Conservation (phyloP, 2,797 vertebrate species). For the Holocentrus rufus region DNA sequence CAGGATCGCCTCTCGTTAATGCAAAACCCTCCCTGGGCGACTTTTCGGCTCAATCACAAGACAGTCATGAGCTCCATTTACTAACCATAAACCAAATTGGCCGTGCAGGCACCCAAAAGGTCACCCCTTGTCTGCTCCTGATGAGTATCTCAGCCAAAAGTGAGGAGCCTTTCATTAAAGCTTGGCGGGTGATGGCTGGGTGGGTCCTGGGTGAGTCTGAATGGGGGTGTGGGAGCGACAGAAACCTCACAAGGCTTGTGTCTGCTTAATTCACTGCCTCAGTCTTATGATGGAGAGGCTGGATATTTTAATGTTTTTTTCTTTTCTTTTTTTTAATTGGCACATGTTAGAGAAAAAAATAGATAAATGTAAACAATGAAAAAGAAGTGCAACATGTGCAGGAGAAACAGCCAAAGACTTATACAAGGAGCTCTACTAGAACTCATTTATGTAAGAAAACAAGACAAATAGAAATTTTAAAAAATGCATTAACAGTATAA, state of each 20-base stretch:
- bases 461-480: too few species aligned
- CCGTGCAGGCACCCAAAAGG: not conserved
- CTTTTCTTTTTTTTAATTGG: too few species aligned
- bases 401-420: too few species aligned
- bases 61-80: constrained; percentile 21
- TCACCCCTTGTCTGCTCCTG: constrained; percentile 17
- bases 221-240: too few species aligned
- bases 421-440: too few species aligned
- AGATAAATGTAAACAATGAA: too few species aligned
- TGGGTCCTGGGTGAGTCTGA: not conserved
- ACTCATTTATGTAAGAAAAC: too few species aligned
- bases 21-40: not conserved
- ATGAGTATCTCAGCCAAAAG: constrained; percentile 39
- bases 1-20: not conserved
- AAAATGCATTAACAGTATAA: too few species aligned
- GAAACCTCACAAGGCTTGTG: not conserved
- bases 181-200: not conserved
- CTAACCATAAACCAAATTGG: not conserved
- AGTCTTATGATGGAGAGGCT: not conserved
- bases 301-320: not conserved
- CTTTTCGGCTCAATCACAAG: constrained; percentile 18
- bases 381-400: too few species aligned
- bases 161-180: not conserved
- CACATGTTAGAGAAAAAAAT: too few species aligned
- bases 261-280: not conserved